Percentiles rank a stretch among this genome's conserved stretches.
phyloP scores from a whole-genome alignment of 1,140 invertebrate species.

The Meloidogyne floridensis region DNA sequence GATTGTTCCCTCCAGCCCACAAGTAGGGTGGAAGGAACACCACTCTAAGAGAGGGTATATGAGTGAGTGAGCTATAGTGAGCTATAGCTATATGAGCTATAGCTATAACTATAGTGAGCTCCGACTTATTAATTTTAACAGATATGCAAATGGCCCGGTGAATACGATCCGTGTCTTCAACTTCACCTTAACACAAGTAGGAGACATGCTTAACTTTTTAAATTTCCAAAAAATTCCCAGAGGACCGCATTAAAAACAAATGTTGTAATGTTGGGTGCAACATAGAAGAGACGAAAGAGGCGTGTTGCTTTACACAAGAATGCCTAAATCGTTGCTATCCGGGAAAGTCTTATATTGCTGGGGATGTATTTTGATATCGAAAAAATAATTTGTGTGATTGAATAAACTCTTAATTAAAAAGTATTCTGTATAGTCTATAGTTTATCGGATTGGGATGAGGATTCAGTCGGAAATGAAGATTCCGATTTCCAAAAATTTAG shows the following conservation, averaged over 20 bases:
- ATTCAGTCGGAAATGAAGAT: too few species aligned
- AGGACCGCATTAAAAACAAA: constrained; percentile 18
- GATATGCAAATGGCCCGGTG: neutral
- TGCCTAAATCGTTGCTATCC: constrained; percentile 34
- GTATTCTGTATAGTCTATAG: too few species aligned
- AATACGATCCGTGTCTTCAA: neutral
- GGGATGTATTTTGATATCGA: constrained; percentile 22
- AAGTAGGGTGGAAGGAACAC: too few species aligned
- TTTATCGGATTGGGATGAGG: too few species aligned
- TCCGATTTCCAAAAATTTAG: too few species aligned
- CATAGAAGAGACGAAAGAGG: constrained; percentile 24
- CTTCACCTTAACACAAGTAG: neutral
- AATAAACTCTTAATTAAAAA: too few species aligned
- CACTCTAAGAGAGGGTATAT: too few species aligned
- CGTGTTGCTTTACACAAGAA: constrained; percentile 25
- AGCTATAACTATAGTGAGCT: too few species aligned
- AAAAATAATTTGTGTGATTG: neutral
- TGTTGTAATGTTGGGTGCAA: constrained; percentile 30
- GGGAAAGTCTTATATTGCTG: constrained; percentile 26
- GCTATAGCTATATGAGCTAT: too few species aligned
- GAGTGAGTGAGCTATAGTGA: too few species aligned
- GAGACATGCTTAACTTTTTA: too few species aligned
- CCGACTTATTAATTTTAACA: neutral
- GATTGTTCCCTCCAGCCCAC: too few species aligned
- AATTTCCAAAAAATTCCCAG: neutral